These are phyloP conservation scores for Papilio xuthus DNA, from an alignment of 1,140 invertebrate genomes.

Conservation along the genomic window DNA sequence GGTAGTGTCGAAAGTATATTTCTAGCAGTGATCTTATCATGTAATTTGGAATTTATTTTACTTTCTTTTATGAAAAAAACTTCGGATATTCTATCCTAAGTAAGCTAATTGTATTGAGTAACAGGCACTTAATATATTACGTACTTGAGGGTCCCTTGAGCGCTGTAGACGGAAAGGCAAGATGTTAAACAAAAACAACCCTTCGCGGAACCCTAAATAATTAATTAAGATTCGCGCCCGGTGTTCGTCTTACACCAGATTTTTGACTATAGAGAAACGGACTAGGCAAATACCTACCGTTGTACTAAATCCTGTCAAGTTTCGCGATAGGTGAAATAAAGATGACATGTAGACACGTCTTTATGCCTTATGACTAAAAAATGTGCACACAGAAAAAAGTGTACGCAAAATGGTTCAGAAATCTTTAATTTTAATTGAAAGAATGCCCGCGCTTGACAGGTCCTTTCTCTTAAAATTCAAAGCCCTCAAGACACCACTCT, in stretches of 20 bases:
- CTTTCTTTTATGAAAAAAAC: neutral
- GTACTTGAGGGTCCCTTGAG: slow-evolving; percentile 29
- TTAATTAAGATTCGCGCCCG: slow-evolving; percentile 44
- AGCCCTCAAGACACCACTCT: slow-evolving; percentile 42
- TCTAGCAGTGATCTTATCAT: neutral
- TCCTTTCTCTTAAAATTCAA: neutral
- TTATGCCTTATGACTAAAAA: no score
- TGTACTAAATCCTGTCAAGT: no score
- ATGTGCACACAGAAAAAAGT: neutral
- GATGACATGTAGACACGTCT: no score
- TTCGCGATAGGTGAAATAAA: no score
- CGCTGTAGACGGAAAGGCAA: slow-evolving; percentile 20
- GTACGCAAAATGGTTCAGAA: neutral
- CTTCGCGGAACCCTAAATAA: slow-evolving; percentile 52
- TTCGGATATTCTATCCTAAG: neutral
- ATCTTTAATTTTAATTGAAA: no score
- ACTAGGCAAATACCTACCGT: neutral
- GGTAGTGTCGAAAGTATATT: no score
- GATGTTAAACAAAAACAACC: slow-evolving; percentile 44
- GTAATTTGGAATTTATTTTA: neutral
- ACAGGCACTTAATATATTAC: slow-evolving; percentile 8
- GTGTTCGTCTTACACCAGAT: slow-evolving; percentile 14
- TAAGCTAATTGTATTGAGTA: slow-evolving; percentile 31
- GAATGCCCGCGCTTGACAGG: neutral
- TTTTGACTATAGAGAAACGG: neutral